phyloP scores from a whole-genome alignment of 2,797 vertebrate species.

The Streptopelia turtur region DNA sequence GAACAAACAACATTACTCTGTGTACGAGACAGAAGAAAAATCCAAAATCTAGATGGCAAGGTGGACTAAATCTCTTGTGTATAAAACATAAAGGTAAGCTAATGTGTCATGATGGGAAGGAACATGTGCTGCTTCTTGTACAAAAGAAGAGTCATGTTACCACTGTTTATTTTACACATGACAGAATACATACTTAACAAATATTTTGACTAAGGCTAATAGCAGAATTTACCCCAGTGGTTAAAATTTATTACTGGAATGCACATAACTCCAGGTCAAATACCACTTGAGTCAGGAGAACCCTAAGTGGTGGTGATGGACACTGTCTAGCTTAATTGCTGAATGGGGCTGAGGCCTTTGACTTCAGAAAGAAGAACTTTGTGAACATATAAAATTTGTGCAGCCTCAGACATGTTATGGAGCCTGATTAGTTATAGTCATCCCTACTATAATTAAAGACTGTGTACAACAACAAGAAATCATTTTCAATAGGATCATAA shows the following conservation, averaged over 20 bases:
- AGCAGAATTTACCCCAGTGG: not conserved
- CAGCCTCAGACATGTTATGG: fast-evolving
- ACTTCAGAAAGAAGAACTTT: not conserved
- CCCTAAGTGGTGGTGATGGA: not conserved
- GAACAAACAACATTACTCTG: not conserved
- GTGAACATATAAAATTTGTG: not conserved
- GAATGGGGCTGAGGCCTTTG: not conserved
- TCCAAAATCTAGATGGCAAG: not conserved
- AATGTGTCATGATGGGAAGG: not conserved
- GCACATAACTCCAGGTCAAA: not conserved
- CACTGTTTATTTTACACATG: not conserved
- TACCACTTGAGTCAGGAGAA: not conserved
- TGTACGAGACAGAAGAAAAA: not conserved
- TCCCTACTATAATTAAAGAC: not conserved
- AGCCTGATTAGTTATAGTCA: not conserved
- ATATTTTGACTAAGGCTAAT: not conserved
- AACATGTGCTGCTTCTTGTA: not conserved
- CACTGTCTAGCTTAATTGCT: not conserved
- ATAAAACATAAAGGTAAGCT: not conserved
- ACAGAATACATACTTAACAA: not conserved
- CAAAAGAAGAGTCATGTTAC: not conserved
- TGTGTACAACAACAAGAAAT: not conserved
- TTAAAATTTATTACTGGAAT: not conserved
- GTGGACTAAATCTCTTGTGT: not conserved
- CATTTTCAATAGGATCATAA: not conserved